A percentile compares a stretch with the other conserved stretches of the same genome.
Conservation (phyloP, 2,797 vertebrate genomes). For the Nannoperca obscura region DNA sequence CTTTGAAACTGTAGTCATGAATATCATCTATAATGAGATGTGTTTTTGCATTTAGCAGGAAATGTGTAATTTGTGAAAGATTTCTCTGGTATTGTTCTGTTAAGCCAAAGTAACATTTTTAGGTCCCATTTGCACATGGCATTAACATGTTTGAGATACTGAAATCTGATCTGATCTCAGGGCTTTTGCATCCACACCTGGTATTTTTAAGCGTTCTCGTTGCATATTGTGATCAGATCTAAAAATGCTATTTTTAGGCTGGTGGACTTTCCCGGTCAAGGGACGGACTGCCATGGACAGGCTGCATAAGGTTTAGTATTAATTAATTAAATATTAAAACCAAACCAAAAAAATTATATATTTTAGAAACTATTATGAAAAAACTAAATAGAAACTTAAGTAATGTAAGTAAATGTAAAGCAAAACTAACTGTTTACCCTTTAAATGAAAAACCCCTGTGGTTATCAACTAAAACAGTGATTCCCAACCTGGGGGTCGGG, state of each 20-base stretch:
- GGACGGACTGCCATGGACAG: not conserved
- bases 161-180: not conserved
- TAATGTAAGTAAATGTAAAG: not conserved
- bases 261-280: not conserved
- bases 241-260: not conserved
- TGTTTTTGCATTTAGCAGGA: not conserved
- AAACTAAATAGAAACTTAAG: not conserved
- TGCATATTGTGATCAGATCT: not conserved
- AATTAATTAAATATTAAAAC: not conserved
- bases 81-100: not conserved
- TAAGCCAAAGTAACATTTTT: not conserved
- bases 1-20: constrained; percentile 8
- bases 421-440: not conserved
- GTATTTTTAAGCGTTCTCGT: not conserved
- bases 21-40: constrained; percentile 25
- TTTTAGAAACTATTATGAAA: not conserved
- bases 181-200: not conserved
- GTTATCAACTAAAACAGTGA: not conserved
- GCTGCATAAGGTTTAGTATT: not conserved
- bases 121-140: not conserved
- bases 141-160: not conserved
- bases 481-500: not conserved
- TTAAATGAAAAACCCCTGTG: not conserved
- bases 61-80: not conserved
- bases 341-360: not conserved